Evolutionary conservation across 2,888 invertebrate genomes (phyloP).

Genomic region (Campoletis raptor): DNA sequence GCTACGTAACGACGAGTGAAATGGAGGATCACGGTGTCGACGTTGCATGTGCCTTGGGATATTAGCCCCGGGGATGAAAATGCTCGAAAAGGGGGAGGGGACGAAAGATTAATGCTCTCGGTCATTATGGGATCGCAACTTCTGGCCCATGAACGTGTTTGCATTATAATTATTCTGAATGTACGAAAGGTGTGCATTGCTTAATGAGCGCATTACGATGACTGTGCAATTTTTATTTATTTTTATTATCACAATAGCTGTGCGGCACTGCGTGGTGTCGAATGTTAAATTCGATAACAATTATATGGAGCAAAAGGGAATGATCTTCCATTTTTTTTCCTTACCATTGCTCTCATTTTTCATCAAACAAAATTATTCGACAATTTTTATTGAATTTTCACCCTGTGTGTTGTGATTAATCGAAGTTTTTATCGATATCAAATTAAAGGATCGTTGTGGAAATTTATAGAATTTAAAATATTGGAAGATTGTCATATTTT

Average conservation of each 20-base stretch:
- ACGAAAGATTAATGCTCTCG: slow-evolving; percentile 46
- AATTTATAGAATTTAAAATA: background rate
- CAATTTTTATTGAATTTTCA: slow-evolving; percentile 14
- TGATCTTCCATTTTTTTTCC: slow-evolving; percentile 8
- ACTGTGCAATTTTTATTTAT: slow-evolving; percentile 44
- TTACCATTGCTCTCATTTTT: background rate
- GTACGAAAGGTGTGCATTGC: slow-evolving; percentile 38
- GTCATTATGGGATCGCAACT: slow-evolving; percentile 13
- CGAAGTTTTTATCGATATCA: background rate
- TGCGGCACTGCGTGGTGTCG: slow-evolving; percentile 26
- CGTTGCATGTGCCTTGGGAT: slow-evolving; percentile 42
- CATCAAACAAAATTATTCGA: slow-evolving; percentile 4
- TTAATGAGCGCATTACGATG: slow-evolving; percentile 38
- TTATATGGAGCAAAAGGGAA: background rate
- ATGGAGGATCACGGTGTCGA: slow-evolving; percentile 51
- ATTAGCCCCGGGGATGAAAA: slow-evolving; percentile 49
- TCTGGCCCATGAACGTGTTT: slow-evolving; percentile 13
- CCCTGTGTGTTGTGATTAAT: background rate
- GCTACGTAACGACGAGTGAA: slow-evolving; percentile 49
- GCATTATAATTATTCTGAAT: slow-evolving; percentile 48
- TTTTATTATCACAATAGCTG: background rate
- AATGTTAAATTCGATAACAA: slow-evolving; percentile 50
- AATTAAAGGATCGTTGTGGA: background rate
- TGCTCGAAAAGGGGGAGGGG: background rate
- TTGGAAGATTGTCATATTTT: background rate